Base-by-base conservation (phyloP, 2,113 vertebrate genomes). In the Balaenoptera acutorostrata region DNA sequence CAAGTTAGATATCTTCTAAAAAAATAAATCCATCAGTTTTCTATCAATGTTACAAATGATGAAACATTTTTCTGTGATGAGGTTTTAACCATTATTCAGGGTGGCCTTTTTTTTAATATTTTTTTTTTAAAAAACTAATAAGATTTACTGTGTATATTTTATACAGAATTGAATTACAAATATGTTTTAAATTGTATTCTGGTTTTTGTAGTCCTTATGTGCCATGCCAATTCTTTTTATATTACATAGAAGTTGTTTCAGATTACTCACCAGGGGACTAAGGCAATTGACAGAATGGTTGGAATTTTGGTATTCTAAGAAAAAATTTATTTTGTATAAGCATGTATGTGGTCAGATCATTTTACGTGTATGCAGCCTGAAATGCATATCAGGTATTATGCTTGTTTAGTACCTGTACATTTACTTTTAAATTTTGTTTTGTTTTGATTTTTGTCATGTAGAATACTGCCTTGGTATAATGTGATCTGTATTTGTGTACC, bases 401-500 rank as follows among this genome's bases (percentile, higher is more conserved):
- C 88, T 98, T 95, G 74, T 98, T 98, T 74, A 85, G 93, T 98
- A 91, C 92, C 77, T 89, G 98, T 97, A 95, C 96, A 95, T 90
- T 61, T 96, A 82, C 89, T 0, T 97, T 97, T 97, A 88, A 93
- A 64, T 82, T 36, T 95, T 52, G 52, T 97, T 95, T 96, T 57
- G 52, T 97, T 95, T 59, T 97, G 27, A 52, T 89, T 96, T 85
- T 98, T 98, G 88, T 98, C 85, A 31, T 97, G 87, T 94, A 97
- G 97, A 98, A 97, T 96, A 93, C 88, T 96, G 91, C 98, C 97
- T 97, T 97, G 84, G 95, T 95, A 92, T 98, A 75, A 78, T 98
- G 96, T 98, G 97, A 94, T 97, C 59, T 98, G 97, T 98, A 97
- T 98, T 98, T 98, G 98, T 98, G 97, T 98, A 98, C 94, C 78